Evolutionary conservation across 53 echinoderm and acorn worm species (phyloP).

Genomic region (Holothuria leucospilota): DNA sequence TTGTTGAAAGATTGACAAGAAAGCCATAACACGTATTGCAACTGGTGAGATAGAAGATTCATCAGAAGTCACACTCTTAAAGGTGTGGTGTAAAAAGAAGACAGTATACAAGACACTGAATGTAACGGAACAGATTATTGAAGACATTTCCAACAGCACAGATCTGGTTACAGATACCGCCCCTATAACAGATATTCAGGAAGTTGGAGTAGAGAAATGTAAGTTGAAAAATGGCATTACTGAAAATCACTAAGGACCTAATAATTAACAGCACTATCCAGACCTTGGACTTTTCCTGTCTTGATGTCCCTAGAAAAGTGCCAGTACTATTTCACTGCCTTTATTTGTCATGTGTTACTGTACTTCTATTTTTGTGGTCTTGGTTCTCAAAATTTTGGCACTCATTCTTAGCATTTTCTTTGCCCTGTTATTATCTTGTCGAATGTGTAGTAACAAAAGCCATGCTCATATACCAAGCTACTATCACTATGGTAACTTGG

Average conservation of each 20-base stretch:
- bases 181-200: slow-evolving; percentile 46
- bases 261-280: no score
- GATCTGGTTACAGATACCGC: slow-evolving; percentile 1
- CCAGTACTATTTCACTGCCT: no score
- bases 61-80: slow-evolving; percentile 69
- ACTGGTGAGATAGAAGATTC: slow-evolving; percentile 79
- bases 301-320: no score
- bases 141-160: not conserved
- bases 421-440: no score
- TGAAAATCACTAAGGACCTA: no score
- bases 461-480: not conserved
- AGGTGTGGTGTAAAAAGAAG: slow-evolving; percentile 74
- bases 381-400: no score
- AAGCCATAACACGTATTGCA: slow-evolving; percentile 84
- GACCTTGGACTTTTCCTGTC: no score
- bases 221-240: not conserved
- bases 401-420: no score
- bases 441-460: no score
- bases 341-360: no score
- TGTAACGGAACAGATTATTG: slow-evolving; percentile 3
- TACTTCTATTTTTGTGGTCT: no score
- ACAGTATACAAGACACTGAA: slow-evolving; percentile 47
- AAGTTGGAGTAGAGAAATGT: slow-evolving; percentile 71
- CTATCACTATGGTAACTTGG: not conserved
- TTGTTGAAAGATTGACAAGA: slow-evolving; percentile 85